These are phyloP conservation scores for Buathra laborator DNA, from an alignment of 2,888 invertebrate genomes.

Conservation along the genomic window DNA sequence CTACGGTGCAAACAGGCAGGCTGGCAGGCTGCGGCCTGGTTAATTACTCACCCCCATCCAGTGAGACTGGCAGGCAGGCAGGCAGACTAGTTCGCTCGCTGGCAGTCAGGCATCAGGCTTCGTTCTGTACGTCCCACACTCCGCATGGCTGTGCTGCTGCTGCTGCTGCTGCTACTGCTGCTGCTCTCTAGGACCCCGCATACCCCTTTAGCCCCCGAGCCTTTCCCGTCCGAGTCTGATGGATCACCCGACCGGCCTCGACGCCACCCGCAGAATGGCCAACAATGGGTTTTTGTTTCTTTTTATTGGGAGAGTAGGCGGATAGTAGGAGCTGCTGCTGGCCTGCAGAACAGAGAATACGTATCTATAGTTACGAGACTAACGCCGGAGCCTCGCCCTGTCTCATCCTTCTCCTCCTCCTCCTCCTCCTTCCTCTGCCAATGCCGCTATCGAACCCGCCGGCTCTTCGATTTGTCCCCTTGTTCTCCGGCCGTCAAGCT, in stretches of 20 bases:
- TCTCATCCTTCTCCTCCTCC: slow-evolving; percentile 43
- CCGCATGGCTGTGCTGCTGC: slow-evolving; percentile 12
- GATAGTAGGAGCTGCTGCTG: slow-evolving; percentile 57
- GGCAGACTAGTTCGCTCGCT: slow-evolving; percentile 74
- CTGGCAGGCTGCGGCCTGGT: slow-evolving; percentile 80
- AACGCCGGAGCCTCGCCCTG: slow-evolving; percentile 57
- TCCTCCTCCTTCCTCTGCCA: slow-evolving; percentile 52
- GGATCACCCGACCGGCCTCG: slow-evolving; percentile 81
- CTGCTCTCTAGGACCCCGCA: slow-evolving; percentile 56
- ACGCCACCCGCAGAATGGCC: slow-evolving; percentile 84
- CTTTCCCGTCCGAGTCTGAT: slow-evolving; percentile 83
- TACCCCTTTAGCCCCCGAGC: slow-evolving; percentile 79
- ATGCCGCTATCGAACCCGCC: slow-evolving; percentile 78
- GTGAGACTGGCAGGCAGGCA: slow-evolving; percentile 75
- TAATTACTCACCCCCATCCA: slow-evolving; percentile 84
- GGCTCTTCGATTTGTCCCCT: slow-evolving; percentile 79
- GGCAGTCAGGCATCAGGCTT: slow-evolving; percentile 68
- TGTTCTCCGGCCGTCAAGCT: slow-evolving; percentile 78
- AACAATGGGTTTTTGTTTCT: slow-evolving; percentile 84
- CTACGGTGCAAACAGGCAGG: slow-evolving; percentile 80
- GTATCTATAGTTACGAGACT: slow-evolving; percentile 38
- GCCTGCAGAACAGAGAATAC: slow-evolving; percentile 52
- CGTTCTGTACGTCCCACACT: slow-evolving; percentile 65
- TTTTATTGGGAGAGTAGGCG: slow-evolving; percentile 79
- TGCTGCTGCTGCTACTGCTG: neutral